Conservation (phyloP, 2,797 vertebrate species). For the Pseudochirops corinnae region DNA sequence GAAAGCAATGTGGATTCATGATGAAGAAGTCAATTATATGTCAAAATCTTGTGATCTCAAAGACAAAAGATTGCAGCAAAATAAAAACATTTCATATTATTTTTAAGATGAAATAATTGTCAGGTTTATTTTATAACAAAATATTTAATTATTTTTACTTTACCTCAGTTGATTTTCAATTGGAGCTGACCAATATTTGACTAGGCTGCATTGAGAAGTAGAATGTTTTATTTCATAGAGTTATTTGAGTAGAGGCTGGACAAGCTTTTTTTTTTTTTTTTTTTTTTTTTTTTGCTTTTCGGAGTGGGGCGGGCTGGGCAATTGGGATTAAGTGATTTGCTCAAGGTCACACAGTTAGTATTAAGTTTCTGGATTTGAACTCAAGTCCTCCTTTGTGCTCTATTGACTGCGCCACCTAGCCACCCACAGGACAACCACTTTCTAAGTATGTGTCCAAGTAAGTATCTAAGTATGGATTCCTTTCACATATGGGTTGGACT, state of each 20-base stretch:
- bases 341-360: no score
- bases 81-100: not conserved
- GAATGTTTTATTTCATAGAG: not conserved
- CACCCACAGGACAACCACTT: not conserved
- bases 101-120: not conserved
- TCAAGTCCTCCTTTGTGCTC: no score
- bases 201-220: not conserved
- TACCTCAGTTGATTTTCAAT: not conserved
- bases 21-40: not conserved
- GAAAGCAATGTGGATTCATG: not conserved
- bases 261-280: no score
- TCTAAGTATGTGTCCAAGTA: not conserved
- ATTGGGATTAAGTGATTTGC: no score
- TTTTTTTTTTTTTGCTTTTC: no score
- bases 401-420: no score
- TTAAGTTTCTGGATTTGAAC: no score
- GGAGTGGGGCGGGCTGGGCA: no score
- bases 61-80: not conserved
- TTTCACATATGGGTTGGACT: not conserved
- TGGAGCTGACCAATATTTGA: not conserved
- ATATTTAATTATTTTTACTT: not conserved
- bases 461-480: not conserved
- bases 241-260: not conserved
- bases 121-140: not conserved
- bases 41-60: not conserved